Evolutionary conservation across 2,113 vertebrate species (phyloP).

Genomic region (Nesogale talazaci): DNA sequence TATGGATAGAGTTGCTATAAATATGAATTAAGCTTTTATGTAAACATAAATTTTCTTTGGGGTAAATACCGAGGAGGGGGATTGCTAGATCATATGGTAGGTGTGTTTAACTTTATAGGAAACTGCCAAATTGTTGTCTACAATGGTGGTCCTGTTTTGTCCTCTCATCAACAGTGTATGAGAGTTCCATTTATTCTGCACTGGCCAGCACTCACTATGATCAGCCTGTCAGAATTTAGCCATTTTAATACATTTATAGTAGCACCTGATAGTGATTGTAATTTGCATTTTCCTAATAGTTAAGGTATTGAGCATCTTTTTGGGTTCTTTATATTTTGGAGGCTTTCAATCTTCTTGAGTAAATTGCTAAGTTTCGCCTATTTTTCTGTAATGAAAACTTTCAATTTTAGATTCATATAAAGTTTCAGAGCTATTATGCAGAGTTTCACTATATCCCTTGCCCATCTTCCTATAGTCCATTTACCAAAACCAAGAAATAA

Average conservation of each 20-base stretch:
- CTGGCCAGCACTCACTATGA: not conserved
- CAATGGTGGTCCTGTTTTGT: not conserved
- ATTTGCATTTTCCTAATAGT: no score
- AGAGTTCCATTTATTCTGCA: not conserved
- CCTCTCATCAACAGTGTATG: not conserved
- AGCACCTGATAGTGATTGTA: no score
- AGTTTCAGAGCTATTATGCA: no score
- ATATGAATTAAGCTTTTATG: constrained; percentile 15
- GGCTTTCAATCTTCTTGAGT: no score
- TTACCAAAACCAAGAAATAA: no score
- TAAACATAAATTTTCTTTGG: constrained; percentile 24
- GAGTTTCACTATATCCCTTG: no score
- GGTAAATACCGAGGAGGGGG: not conserved
- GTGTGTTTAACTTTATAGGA: not conserved
- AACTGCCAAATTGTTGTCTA: not conserved
- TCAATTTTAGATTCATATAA: no score
- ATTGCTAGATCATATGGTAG: constrained; percentile 2
- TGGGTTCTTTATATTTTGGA: no score
- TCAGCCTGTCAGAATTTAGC: not conserved
- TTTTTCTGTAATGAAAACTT: no score
- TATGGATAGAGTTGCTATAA: constrained; percentile 4
- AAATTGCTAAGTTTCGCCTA: no score
- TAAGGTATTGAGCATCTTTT: no score
- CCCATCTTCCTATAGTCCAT: no score
- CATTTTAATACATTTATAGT: not conserved